These are phyloP conservation scores for Galaxias olidus DNA, from an alignment of 2,797 vertebrate species.

Conservation along the genomic window DNA sequence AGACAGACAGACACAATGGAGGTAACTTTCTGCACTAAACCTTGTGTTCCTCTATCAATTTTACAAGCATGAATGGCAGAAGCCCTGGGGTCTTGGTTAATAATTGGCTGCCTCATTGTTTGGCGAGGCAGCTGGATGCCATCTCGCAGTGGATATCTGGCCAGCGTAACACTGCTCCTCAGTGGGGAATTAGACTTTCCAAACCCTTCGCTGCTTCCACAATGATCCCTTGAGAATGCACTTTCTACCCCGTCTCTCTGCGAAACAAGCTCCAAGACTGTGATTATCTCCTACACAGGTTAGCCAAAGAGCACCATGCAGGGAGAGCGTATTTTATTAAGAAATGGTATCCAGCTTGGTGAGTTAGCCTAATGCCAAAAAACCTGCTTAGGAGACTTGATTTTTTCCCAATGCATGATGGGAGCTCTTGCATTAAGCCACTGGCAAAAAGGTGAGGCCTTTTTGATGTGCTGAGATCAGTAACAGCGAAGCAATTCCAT, in stretches of 20 bases:
- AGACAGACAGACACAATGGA: conserved; percentile 65
- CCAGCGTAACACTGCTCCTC: conserved; percentile 3
- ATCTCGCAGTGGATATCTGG: conserved; percentile 42
- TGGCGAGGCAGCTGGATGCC: conserved; percentile 58
- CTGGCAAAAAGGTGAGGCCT: conserved; percentile 36
- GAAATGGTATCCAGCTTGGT: conserved; percentile 1
- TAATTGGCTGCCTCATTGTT: conserved; percentile 75
- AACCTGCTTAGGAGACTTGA: conserved; percentile 30
- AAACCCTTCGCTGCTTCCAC: conserved; percentile 70
- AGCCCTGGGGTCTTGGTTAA: conserved; percentile 72
- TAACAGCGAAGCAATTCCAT: conserved; percentile 39
- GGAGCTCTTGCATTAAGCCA: conserved; percentile 40
- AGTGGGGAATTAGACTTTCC: conserved; percentile 47
- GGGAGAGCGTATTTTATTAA: conserved; percentile 43
- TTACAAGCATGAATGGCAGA: conserved; percentile 61
- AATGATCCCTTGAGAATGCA: conserved; percentile 72
- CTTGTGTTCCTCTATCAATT: conserved; percentile 58
- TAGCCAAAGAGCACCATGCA: conserved; percentile 60
- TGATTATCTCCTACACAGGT: conserved; percentile 60
- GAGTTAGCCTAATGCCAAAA: conserved; percentile 32
- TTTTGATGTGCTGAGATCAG: conserved; percentile 57
- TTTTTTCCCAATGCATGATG: conserved; percentile 41
- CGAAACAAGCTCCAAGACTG: conserved; percentile 61
- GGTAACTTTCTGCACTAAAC: conserved; percentile 61
- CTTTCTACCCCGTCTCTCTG: conserved; percentile 61